phyloP scores from a whole-genome alignment of 2,797 vertebrate species.

The Fringilla coelebs region DNA sequence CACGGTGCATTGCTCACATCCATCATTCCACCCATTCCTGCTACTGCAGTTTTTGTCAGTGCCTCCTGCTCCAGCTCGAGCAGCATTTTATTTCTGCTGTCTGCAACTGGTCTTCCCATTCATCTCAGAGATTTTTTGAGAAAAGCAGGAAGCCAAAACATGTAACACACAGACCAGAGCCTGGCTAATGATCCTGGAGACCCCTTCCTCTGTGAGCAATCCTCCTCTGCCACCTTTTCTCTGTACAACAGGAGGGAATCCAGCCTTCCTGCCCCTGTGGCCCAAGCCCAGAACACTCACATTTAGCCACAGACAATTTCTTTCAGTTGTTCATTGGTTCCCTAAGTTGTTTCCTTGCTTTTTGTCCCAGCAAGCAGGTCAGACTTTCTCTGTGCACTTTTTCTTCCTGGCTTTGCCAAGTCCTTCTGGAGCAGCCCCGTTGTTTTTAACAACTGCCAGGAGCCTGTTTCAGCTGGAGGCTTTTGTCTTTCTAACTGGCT shows the following conservation, averaged over 20 bases:
- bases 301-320: background rate
- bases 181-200: background rate
- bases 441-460: background rate
- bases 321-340: background rate
- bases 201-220: background rate
- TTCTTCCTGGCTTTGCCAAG: background rate
- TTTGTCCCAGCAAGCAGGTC: background rate
- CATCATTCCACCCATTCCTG: background rate
- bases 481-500: background rate
- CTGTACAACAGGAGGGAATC: background rate
- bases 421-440: background rate
- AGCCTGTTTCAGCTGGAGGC: background rate
- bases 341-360: background rate
- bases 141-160: background rate
- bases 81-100: background rate
- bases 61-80: background rate
- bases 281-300: background rate
- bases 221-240: background rate
- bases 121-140: background rate
- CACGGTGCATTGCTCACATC: accelerated
- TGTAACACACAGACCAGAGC: background rate
- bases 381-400: background rate
- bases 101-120: background rate
- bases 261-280: background rate
- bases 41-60: background rate